These are phyloP conservation scores for Eidolon helvum DNA, from an alignment of 2,113 vertebrate species.

Conservation along the genomic window DNA sequence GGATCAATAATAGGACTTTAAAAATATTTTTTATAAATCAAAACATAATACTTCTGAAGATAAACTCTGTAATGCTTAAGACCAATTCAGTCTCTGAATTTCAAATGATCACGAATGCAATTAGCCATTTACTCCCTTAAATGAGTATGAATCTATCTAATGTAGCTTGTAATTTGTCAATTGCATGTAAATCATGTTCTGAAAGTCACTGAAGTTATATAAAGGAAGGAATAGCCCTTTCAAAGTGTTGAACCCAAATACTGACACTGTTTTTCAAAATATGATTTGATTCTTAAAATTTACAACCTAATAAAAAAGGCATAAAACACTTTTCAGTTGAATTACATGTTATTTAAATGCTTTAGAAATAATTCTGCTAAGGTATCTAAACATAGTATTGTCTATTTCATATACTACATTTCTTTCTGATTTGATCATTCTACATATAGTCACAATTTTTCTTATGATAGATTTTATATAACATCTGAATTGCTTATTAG, in stretches of 20 bases:
- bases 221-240: neutral
- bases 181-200: conserved; percentile 30
- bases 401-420: neutral
- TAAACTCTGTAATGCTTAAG: conserved; percentile 13
- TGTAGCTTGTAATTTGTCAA: conserved; percentile 51
- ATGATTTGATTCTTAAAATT: neutral
- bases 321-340: neutral
- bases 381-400: neutral
- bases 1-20: neutral
- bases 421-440: conserved; percentile 18
- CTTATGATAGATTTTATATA: conserved; percentile 53
- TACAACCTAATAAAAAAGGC: neutral
- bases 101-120: conserved; percentile 54
- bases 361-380: neutral
- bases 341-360: neutral
- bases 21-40: conserved; percentile 3
- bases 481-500: conserved; percentile 55
- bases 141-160: conserved; percentile 22
- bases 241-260: neutral
- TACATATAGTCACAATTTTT: conserved; percentile 31
- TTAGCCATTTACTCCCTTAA: conserved; percentile 40
- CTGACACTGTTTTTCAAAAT: neutral
- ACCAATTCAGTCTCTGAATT: conserved; percentile 16
- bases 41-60: conserved; percentile 14
- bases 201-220: conserved; percentile 17